Base-by-base conservation (phyloP, 1,140 invertebrate genomes). In the Sycobia sp. region DNA sequence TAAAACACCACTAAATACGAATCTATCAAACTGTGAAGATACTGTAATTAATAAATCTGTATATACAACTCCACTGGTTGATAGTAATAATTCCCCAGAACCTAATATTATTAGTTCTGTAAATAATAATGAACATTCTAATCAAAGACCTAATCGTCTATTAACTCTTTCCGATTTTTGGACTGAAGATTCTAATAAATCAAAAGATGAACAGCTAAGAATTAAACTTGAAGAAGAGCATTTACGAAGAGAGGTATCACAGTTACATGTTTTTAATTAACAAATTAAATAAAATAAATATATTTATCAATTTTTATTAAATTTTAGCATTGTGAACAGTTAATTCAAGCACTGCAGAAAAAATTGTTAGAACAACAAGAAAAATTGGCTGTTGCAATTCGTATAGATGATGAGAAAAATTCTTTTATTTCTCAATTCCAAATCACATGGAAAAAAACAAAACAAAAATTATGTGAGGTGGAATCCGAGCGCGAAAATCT, bases 361-460 rank as follows among this genome's bases (percentile, higher is more conserved):
- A 86, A 87, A 62, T 74, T 90, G 50, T 75, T 92, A 18, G 90
- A 92, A 69, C 86, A 90, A 66, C 88, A 92, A 77, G 89, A 93
- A 73, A 88, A 89, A 66, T 72, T 93, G 23, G 89, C 90, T 0
- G 90, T 92, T 2, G 91, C 91, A 4, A 76, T 92, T 11, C 85
- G 86, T 76, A 87, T 93, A 0, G 91, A 92, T 75, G 83, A 85
- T 43, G 83, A 87, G 8, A 93, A 93, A 73, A 90, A 92, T 73
- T 73, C 82, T 14, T 85, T 88, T 0, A 87, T 93, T 16, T 67
- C 75, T 7, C 87, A 87, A 70, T 84, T 90, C 20, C 84, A 86
- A 60, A 81, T 84, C 23, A 84, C 86, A 3, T 85, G 82, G 80
- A 78, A 77, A 13, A 79, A 81, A 56, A 70, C 84, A n/a, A 82